Base-by-base conservation (phyloP, 2,113 vertebrate genomes). In the Sander lucioperca region DNA sequence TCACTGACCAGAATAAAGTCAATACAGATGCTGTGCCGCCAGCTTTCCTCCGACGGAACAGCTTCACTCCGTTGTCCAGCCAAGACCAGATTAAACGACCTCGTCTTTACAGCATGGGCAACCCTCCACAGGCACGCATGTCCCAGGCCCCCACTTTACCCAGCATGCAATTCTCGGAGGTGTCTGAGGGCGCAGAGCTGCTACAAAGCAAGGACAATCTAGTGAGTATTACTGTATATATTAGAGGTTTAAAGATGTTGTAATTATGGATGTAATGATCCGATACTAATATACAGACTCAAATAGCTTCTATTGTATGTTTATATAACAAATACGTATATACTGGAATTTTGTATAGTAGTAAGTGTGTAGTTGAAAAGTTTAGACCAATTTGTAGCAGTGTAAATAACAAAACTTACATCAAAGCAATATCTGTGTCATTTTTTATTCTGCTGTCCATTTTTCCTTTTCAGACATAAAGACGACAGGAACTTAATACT, bases 1-100 rank as follows among this genome's bases (percentile, higher is more conserved):
- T 91, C 88, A 85, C 91, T 81, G 69, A 91, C 66, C 93, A 98
- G 97, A 94, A 68, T 78, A 93, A 80, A 74, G 84, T 83, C 51
- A 86, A 76, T 36, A 45, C 88, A 86, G 93, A 85, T 70, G 91
- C 91, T 50, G 87, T 82, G 36, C 77, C 90, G 27, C 94, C 96
- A 12, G 87, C 92, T 82, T 96, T 96, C 93, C 94, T 93, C 91
- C 95, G 97, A 78, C 96, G 97, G 81, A 97, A 96, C 96, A 98
- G 97, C 94, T 97, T 98, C 80, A 97, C 96, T 0, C 97, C 96
- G 1, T 93, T 97, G 92, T 97, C 97, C 92, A 96, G 97, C 89
- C 91, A 95, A 73, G 97, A 97, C 93, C 95, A 95, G 79, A 90
- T 95, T 45, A 96, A 96, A 90, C 95, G 97, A 36, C 97, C 96